Conservation (phyloP, 2,797 vertebrate genomes). For the Thalassophryne amazonica region DNA sequence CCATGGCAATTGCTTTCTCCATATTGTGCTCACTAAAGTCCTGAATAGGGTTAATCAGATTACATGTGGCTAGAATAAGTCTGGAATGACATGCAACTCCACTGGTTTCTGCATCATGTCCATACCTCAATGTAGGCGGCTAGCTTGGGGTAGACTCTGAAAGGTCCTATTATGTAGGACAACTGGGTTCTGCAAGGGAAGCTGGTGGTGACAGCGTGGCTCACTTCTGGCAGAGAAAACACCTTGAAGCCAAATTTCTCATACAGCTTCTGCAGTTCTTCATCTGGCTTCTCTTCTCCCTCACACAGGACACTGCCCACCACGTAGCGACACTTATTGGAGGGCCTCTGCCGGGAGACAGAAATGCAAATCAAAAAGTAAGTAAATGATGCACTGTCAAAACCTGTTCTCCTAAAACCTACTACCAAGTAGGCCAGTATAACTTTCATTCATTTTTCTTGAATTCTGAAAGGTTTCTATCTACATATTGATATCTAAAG, state of each 20-base stretch:
- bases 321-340: slow-evolving; percentile 86
- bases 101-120: no score
- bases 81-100: not conserved
- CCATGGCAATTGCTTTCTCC: no score
- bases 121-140: slow-evolving; percentile 89
- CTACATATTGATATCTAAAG: no score
- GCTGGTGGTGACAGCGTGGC: slow-evolving; percentile 88
- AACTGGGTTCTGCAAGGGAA: slow-evolving; percentile 87
- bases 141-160: slow-evolving; percentile 87
- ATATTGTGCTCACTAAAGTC: no score
- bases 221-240: slow-evolving; percentile 90
- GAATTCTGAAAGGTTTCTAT: no score
- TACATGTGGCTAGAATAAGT: not conserved
- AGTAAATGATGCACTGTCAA: not conserved
- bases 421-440: no score
- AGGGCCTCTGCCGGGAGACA: slow-evolving; percentile 74
- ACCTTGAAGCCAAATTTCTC: slow-evolving; percentile 91
- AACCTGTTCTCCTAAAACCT: no score
- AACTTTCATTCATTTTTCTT: no score
- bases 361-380: not conserved
- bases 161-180: slow-evolving; percentile 85
- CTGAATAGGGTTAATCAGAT: no score
- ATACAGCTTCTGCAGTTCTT: slow-evolving; percentile 84
- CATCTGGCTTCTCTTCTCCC: slow-evolving; percentile 81
- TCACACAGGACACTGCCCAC: slow-evolving; percentile 92